Conservation (phyloP, 2,113 vertebrate species). For the Stegostoma tigrinum region DNA sequence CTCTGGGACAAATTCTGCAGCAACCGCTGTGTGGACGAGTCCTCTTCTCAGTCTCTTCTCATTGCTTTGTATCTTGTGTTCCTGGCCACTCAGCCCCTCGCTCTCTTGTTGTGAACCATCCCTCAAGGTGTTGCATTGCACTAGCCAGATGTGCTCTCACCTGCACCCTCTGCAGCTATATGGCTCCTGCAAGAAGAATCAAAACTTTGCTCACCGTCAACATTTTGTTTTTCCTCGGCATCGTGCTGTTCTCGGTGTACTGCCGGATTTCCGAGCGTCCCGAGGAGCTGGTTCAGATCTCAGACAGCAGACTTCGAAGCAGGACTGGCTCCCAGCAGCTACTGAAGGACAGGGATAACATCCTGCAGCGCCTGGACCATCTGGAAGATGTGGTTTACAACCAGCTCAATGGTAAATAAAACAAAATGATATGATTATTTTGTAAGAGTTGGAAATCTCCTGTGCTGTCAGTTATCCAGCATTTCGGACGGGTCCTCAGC, state of each 20-base stretch:
- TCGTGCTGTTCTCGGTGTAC: conserved; percentile 94
- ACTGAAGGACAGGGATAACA: conserved; percentile 77
- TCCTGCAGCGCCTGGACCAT: conserved; percentile 88
- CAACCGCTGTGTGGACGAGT: background rate
- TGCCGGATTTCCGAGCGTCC: conserved; percentile 92
- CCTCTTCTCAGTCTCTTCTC: background rate
- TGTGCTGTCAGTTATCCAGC: too few relatives aligned
- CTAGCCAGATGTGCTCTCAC: conserved; percentile 35
- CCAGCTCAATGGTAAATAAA: conserved; percentile 79
- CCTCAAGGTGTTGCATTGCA: conserved; percentile 25
- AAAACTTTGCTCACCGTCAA: conserved; percentile 98
- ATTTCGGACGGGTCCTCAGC: too few relatives aligned
- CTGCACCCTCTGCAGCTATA: conserved; percentile 58
- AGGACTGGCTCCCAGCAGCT: conserved; percentile 71
- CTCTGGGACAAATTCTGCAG: background rate
- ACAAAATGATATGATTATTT: background rate
- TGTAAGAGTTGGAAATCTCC: background rate
- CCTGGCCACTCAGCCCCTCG: too few relatives aligned
- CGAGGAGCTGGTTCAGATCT: conserved; percentile 77
- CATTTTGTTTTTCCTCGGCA: conserved; percentile 90
- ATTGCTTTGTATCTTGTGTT: too few relatives aligned
- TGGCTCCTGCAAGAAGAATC: conserved; percentile 96
- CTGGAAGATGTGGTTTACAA: conserved; percentile 96
- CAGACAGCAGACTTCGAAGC: conserved; percentile 74
- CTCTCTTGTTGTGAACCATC: background rate